Evolutionary conservation across 2,797 vertebrate genomes (phyloP).

Genomic region (Loriculus beryllinus): DNA sequence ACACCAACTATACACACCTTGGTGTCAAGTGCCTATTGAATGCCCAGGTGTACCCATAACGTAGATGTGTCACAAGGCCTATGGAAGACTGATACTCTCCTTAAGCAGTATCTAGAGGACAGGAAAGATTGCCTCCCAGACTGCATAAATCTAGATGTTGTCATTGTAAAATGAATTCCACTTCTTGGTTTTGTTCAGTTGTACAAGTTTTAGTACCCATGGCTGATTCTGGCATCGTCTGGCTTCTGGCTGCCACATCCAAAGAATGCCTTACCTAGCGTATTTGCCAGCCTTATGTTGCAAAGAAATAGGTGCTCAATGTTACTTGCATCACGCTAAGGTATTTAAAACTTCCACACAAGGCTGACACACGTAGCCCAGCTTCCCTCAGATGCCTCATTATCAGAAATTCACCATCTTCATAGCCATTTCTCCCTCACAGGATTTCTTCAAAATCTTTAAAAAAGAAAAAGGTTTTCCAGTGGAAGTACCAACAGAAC

Average conservation of each 20-base stretch:
- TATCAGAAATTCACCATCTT: not conserved
- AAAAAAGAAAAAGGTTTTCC: not conserved
- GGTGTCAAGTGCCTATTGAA: not conserved
- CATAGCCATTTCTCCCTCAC: not conserved
- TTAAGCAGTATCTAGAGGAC: not conserved
- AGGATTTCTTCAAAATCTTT: not conserved
- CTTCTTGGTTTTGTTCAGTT: not conserved
- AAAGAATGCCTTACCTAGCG: not conserved
- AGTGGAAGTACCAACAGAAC: not conserved
- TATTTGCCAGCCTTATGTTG: not conserved
- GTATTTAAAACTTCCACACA: not conserved
- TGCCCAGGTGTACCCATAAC: not conserved
- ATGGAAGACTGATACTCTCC: not conserved
- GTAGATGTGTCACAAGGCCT: not conserved
- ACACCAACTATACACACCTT: rapidly evolving
- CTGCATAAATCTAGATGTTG: not conserved
- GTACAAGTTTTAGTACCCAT: not conserved
- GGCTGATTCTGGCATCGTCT: not conserved
- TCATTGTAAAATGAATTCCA: not conserved
- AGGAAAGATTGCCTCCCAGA: not conserved
- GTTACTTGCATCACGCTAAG: not conserved
- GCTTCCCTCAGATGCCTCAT: not conserved
- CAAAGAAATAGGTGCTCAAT: not conserved
- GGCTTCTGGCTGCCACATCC: not conserved
- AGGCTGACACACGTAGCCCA: not conserved